Evolutionary conservation across 1,140 invertebrate genomes (phyloP), one percentile per base, ranked within the genome.

Genomic region (Drosophila simulans): DNA sequence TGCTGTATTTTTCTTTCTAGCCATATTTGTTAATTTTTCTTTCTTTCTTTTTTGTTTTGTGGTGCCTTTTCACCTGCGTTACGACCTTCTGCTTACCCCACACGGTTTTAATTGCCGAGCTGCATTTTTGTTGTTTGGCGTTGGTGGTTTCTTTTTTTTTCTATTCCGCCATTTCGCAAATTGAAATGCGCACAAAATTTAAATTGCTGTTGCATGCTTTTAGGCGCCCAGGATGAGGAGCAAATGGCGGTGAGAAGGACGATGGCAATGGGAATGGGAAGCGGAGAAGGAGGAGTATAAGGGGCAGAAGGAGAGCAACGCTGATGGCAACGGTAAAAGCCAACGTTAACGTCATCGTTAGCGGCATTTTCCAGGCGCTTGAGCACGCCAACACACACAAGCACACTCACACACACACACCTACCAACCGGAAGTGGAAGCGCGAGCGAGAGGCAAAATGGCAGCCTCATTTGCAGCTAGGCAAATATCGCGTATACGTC

Each of bases 311-410:
- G 11, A 39, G 27, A 17, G 25, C 13, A 34, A 27, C 20, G 22
- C 22, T 43, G 46, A 65, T 34, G 68, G 51, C 34, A 55, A 70
- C 59, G 49, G 68, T 48, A 70, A 57, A 48, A 56, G 64, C 51
- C 64, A 75, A 53, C 71, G 46, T 74, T 74, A 74, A 58, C 73
- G 62, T 68, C 82, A 83, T 86, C 82, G 82, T 86, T 86, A 86
- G 83, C 75, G 79, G 83, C 84, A 88, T 88, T 88, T 89, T 89
- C 79, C 76, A 88, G 79, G 75, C 70, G 83, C 83, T 86, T 86
- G 82, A 82, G 80, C 84, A 88, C 66, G 70, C 54, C 58, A 69
- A 17, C 54, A 31, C 43, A 62, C 53, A 20, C 52, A 62, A 65
- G 27, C 57, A 40, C 48, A 54, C 53, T 15, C 37, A 62, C 73